Percentiles rank a stretch among this genome's conserved stretches.
These are phyloP conservation scores for Desoria tigrina DNA, from an alignment of 2,888 invertebrate genomes.

Conservation along the genomic window DNA sequence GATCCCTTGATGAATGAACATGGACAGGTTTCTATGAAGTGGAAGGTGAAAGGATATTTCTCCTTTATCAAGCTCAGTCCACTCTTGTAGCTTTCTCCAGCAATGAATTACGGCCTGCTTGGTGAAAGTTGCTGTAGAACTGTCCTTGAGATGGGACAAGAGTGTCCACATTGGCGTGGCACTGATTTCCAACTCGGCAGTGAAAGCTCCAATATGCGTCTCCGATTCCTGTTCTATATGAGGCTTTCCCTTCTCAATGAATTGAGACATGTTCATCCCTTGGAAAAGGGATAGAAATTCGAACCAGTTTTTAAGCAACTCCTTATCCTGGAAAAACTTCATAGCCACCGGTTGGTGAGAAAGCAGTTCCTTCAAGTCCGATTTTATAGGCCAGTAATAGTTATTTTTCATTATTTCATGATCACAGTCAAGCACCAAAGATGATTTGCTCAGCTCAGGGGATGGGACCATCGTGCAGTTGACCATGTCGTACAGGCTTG, in stretches of 20 bases:
- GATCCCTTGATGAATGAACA: slow-evolving; percentile 83
- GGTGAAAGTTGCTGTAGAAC: slow-evolving; percentile 69
- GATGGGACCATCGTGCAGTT: slow-evolving; percentile 17
- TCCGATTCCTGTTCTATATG: slow-evolving; percentile 98
- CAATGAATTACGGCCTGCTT: slow-evolving; percentile 74
- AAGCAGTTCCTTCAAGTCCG: slow-evolving; percentile 92
- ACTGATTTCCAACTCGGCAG: slow-evolving; percentile 93
- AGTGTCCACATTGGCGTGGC: slow-evolving; percentile 99
- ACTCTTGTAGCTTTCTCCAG: slow-evolving; percentile 74
- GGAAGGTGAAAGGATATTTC: slow-evolving; percentile 96
- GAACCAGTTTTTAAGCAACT: slow-evolving; percentile 93
- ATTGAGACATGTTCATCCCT: slow-evolving; percentile 95
- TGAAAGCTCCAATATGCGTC: slow-evolving; percentile 95
- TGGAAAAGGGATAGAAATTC: slow-evolving; percentile 90
- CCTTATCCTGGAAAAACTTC: slow-evolving; percentile 82
- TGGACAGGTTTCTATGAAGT: slow-evolving; percentile 87
- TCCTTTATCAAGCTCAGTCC: slow-evolving; percentile 68
- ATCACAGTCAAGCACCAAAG: slow-evolving; percentile 83
- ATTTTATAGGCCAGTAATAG: slow-evolving; percentile 91
- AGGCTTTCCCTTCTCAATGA: slow-evolving; percentile 60
- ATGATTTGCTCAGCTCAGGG: slow-evolving; percentile 56
- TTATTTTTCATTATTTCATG: slow-evolving; percentile 93
- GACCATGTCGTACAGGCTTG: slow-evolving; percentile 9
- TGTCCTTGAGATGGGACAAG: slow-evolving; percentile 79
- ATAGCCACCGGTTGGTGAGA: slow-evolving; percentile 88